A percentile compares a stretch with the other conserved stretches of the same genome.
phyloP scores from a whole-genome alignment of 2,113 vertebrate species.

The Calonectris borealis region DNA sequence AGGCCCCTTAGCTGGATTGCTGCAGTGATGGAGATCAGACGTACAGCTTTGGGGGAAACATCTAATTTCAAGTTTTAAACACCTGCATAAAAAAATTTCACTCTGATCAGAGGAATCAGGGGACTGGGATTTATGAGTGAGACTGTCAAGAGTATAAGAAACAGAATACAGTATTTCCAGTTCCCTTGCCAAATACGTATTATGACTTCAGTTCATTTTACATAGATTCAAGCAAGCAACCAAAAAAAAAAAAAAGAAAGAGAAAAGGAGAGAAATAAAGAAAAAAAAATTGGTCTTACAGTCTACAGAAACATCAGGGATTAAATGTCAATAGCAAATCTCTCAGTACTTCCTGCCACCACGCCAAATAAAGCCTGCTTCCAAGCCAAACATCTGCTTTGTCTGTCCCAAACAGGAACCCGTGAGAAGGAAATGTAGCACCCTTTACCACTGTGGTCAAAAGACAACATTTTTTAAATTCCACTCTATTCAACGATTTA shows the following conservation, averaged over 20 bases:
- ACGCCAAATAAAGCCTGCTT: slow-evolving; percentile 45
- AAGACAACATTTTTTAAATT: slow-evolving; percentile 29
- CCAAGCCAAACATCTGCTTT: slow-evolving; percentile 69
- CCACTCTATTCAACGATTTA: background rate
- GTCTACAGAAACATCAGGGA: slow-evolving; percentile 61
- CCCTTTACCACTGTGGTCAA: slow-evolving; percentile 15
- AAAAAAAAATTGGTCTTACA: background rate
- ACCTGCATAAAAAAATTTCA: slow-evolving; percentile 13
- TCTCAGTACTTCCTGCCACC: slow-evolving; percentile 59
- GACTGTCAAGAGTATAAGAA: slow-evolving; percentile 46
- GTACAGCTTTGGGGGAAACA: slow-evolving; percentile 10
- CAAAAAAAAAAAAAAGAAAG: background rate
- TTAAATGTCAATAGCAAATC: slow-evolving; percentile 68
- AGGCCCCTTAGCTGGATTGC: background rate
- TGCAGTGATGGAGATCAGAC: slow-evolving; percentile 13
- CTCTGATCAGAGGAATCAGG: slow-evolving; percentile 9
- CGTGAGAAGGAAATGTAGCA: slow-evolving; percentile 38
- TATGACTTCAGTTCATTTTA: slow-evolving; percentile 47
- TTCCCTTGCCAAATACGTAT: slow-evolving; percentile 20
- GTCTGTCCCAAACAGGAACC: slow-evolving; percentile 69
- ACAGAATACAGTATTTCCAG: slow-evolving; percentile 50
- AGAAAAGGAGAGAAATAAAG: background rate
- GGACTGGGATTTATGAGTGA: slow-evolving; percentile 44
- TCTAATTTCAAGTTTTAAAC: slow-evolving; percentile 47
- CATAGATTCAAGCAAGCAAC: slow-evolving; percentile 14